Evolutionary conservation across 2,888 invertebrate species (phyloP).

Genomic region (Panzeria rudis): DNA sequence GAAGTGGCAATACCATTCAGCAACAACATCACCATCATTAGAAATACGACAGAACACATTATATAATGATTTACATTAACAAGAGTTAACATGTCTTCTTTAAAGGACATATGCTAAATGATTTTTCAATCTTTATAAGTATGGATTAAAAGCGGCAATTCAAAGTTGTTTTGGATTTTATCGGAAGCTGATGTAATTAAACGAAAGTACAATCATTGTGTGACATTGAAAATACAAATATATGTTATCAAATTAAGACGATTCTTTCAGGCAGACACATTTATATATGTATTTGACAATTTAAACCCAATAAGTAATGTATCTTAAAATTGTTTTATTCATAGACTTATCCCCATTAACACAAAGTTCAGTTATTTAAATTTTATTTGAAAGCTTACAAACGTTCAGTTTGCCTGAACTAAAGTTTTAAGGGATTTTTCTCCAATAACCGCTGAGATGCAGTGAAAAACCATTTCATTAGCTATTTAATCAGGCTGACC

Average conservation of each 20-base stretch:
- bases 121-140: slow-evolving; percentile 41
- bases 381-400: no score
- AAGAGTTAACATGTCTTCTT: slow-evolving; percentile 46
- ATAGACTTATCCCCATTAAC: no score
- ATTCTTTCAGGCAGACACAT: not conserved
- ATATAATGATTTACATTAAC: slow-evolving; percentile 38
- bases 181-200: not conserved
- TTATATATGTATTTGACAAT: not conserved
- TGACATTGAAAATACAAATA: slow-evolving; percentile 3
- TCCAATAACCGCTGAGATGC: no score
- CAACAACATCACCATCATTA: not conserved
- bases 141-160: slow-evolving; percentile 35
- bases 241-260: not conserved
- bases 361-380: no score
- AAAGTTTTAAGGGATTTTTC: no score
- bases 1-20: not conserved
- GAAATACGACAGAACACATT: not conserved
- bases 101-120: slow-evolving; percentile 46
- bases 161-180: not conserved
- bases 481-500: no score
- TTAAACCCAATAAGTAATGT: no score
- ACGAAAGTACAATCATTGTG: not conserved
- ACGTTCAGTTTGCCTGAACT: no score
- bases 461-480: no score
- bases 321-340: no score